Base-by-base conservation (phyloP, 2,888 invertebrate species). In the Ferrisia virgata region DNA sequence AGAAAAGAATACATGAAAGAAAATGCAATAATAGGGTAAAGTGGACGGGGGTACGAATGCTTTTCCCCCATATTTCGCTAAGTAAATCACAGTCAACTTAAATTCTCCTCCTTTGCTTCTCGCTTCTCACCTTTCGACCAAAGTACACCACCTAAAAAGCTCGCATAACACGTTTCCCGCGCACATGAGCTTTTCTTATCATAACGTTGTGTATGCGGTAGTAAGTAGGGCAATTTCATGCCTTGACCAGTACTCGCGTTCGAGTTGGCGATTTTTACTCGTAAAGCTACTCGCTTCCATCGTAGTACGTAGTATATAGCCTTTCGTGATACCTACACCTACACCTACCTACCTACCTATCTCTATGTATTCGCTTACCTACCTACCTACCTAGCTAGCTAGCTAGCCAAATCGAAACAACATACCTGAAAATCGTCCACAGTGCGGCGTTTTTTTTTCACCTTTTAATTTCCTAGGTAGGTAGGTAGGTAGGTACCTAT, bases 211-310 rank as follows among this genome's bases (percentile, higher is more conserved):
- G 79, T 31, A 43, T 79, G 47, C 39, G 43, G 43, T 31, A 47
- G 79, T 79, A 79, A 79, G 79, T 79, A 79, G 79, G 79, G 79
- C 79, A 79, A 43, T 79, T 79, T 79, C 79, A 79, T 79, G 79
- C 79, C 79, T 79, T 43, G 79, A 79, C 79, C 79, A 79, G 31
- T 47, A 47, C 79, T 33, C 58, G 40, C 76, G 40, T 79, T 39
- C 39, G 22, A 28, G 43, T 40, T 47, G 47, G 47, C 47, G 47
- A 40, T 40, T 79, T 43, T 40, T 28, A 79, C 28, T n/a, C 79
- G n/a, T n/a, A n/a, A n/a, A n/a, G n/a, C n/a, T 22, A n/a, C 31
- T 43, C 31, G 47, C 47, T 47, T 18, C 47, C 47, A 47, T 13
- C 36, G 4, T 36, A 6, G 13, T 6, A n/a, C 47, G n/a, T 47